Evolutionary conservation across 2,113 vertebrate genomes (phyloP).

Genomic region (Phainopepla nitens): DNA sequence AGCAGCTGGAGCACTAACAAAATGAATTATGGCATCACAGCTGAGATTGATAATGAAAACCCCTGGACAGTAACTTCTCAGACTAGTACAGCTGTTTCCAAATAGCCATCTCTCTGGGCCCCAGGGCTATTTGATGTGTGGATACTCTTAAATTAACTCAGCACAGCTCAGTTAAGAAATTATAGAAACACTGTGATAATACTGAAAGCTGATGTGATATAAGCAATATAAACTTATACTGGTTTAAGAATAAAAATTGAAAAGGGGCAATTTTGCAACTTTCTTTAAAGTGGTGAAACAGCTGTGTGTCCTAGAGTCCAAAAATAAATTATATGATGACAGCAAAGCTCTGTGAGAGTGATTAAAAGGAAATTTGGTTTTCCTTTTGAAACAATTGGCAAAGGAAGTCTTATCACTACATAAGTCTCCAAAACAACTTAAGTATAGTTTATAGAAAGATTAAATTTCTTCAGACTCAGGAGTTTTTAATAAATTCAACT

Average conservation of each 20-base stretch:
- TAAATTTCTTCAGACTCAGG: background rate
- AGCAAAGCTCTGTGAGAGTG: background rate
- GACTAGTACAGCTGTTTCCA: conserved; percentile 15
- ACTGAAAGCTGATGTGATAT: background rate
- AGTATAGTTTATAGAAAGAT: background rate
- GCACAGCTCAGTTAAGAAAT: background rate
- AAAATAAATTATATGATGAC: background rate
- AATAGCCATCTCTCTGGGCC: background rate
- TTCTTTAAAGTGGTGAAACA: background rate
- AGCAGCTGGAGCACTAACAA: conserved; percentile 28
- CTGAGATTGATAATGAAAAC: conserved; percentile 32
- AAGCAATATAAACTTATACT: background rate
- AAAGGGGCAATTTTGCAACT: background rate
- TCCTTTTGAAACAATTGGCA: conserved; percentile 5
- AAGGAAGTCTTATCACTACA: background rate
- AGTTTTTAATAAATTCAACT: background rate
- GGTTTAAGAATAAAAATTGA: background rate
- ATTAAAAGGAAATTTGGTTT: conserved; percentile 14
- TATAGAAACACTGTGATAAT: background rate
- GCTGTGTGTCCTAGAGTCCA: background rate
- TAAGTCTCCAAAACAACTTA: background rate
- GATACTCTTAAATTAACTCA: background rate
- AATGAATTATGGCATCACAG: conserved; percentile 28
- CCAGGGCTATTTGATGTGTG: background rate
- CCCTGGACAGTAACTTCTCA: conserved; percentile 17